Conservation (phyloP, 2,888 invertebrate genomes). For the Drosophila vallismaia region DNA sequence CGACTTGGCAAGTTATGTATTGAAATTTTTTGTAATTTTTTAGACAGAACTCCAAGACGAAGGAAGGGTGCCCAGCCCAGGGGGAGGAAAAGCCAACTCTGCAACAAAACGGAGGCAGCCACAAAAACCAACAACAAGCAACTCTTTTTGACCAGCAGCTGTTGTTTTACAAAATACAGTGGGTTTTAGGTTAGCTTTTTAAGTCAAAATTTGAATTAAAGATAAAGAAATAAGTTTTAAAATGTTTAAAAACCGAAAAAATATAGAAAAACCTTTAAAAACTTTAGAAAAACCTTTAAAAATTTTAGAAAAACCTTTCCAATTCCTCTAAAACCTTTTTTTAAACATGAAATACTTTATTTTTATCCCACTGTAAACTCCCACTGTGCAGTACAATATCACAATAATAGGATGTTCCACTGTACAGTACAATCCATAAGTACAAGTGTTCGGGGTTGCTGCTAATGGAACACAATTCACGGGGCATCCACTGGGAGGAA, state of each 20-base stretch:
- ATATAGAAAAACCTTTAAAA: not conserved
- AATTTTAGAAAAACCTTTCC: too few species aligned
- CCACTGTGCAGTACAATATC: too few species aligned
- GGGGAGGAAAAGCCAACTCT: conserved; percentile 46
- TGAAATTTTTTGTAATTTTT: conserved; percentile 11
- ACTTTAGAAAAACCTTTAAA: not conserved
- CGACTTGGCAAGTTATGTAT: conserved; percentile 42
- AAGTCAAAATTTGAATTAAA: not conserved
- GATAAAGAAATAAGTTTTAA: not conserved
- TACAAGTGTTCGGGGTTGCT: conserved; percentile 68
- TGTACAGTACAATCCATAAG: conserved; percentile 27
- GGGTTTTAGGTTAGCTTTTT: not conserved
- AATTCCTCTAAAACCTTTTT: too few species aligned
- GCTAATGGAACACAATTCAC: conserved; percentile 76
- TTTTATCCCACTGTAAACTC: too few species aligned
- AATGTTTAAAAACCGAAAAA: not conserved
- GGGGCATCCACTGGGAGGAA: conserved; percentile 47
- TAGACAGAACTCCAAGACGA: conserved; percentile 12
- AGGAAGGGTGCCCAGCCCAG: conserved; percentile 26
- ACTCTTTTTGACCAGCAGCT: conserved; percentile 74
- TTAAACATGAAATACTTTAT: too few species aligned
- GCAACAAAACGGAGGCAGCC: conserved; percentile 33
- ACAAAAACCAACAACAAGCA: conserved; percentile 40
- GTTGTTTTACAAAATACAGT: conserved; percentile 35
- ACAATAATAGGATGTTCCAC: conserved; percentile 7